A percentile compares a stretch with the other conserved stretches of the same genome.
Conservation (phyloP, 2,113 vertebrate genomes). For the Acrocephalus kingi region DNA sequence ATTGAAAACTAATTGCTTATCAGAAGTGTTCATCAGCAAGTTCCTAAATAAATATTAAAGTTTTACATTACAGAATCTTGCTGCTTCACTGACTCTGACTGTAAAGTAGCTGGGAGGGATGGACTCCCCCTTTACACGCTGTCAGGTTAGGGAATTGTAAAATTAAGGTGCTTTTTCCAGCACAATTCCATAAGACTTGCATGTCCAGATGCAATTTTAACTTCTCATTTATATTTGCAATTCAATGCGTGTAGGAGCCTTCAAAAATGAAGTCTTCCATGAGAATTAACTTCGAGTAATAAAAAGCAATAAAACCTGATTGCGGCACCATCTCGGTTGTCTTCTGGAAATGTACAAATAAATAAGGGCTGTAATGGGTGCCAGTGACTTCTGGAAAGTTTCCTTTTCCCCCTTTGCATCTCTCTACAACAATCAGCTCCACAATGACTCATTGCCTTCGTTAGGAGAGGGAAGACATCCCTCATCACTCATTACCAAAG, state of each 20-base stretch:
- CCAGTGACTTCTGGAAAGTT: slow-evolving; percentile 11
- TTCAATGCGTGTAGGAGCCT: background rate
- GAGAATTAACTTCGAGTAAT: slow-evolving; percentile 4
- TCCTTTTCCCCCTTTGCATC: background rate
- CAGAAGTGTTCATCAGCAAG: slow-evolving; percentile 31
- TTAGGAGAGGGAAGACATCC: slow-evolving; percentile 50
- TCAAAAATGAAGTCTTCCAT: slow-evolving; percentile 3
- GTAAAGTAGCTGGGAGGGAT: background rate
- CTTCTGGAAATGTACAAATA: slow-evolving; percentile 7
- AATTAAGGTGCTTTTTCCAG: slow-evolving; percentile 14
- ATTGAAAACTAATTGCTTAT: slow-evolving; percentile 46
- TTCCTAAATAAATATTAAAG: slow-evolving; percentile 23
- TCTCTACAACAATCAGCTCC: background rate
- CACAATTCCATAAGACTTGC: background rate
- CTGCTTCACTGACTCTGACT: background rate
- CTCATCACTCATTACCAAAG: slow-evolving; percentile 60
- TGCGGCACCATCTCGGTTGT: background rate
- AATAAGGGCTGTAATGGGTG: background rate
- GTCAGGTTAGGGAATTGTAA: background rate
- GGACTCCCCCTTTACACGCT: background rate
- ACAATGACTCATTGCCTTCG: slow-evolving; percentile 55
- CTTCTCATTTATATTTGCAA: slow-evolving; percentile 37
- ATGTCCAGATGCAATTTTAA: slow-evolving; percentile 24
- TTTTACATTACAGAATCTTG: background rate
- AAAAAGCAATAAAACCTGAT: slow-evolving; percentile 6